phyloP scores from a whole-genome alignment of 2,113 vertebrate species.

The Pipa parva region DNA sequence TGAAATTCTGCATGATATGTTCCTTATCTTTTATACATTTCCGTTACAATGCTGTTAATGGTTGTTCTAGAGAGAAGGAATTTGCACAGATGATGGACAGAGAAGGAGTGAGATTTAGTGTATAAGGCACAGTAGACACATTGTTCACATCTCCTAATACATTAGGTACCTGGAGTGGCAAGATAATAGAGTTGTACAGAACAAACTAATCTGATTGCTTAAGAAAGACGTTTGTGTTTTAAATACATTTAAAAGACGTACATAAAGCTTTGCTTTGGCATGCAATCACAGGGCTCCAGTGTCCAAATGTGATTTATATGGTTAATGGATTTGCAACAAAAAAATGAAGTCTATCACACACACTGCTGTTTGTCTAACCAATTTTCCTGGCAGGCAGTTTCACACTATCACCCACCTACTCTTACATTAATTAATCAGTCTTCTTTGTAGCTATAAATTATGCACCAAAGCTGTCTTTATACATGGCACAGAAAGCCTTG shows the following conservation, averaged over 20 bases:
- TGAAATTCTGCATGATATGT: not conserved
- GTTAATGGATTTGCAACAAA: not conserved
- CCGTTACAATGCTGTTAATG: not conserved
- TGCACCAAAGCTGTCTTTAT: constrained; percentile 5
- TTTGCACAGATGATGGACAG: not conserved
- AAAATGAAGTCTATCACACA: not conserved
- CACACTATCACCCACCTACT: constrained; percentile 28
- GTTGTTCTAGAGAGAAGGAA: not conserved
- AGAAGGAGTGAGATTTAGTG: not conserved
- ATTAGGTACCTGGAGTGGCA: not conserved
- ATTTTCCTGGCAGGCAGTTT: constrained; percentile 3
- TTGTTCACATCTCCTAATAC: not conserved
- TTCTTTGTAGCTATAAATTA: not conserved
- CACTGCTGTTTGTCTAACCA: not conserved
- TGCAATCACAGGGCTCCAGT: not conserved
- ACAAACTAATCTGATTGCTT: not conserved
- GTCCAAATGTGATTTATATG: not conserved
- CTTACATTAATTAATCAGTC: constrained; percentile 14
- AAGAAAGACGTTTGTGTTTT: not conserved
- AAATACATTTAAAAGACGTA: not conserved
- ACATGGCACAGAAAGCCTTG: not conserved
- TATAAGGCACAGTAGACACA: not conserved
- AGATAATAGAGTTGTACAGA: not conserved
- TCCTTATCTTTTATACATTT: not conserved
- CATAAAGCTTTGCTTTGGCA: not conserved